Percentiles rank a stretch among this genome's conserved stretches.
These are phyloP conservation scores for Pararge aegeria DNA, from an alignment of 1,140 invertebrate genomes.

Conservation along the genomic window DNA sequence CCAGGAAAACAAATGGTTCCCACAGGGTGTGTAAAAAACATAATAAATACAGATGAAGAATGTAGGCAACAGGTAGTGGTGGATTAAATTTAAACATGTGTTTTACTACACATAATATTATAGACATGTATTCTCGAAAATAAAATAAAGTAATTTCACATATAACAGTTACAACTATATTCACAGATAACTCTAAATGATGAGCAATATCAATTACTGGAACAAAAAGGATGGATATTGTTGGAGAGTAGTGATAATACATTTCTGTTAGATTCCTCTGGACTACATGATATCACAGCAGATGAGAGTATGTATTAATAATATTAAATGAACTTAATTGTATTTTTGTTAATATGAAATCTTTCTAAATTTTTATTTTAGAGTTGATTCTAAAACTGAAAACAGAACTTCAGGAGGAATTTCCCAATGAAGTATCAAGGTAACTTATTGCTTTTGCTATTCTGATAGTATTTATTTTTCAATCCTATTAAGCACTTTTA, in stretches of 20 bases:
- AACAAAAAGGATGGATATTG: constrained; percentile 67
- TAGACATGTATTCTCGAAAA: too few species aligned
- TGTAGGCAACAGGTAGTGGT: too few species aligned
- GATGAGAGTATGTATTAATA: constrained; percentile 57
- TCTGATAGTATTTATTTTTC: not conserved
- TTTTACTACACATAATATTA: too few species aligned
- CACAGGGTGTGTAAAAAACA: too few species aligned
- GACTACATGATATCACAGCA: constrained; percentile 63
- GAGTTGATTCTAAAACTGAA: constrained; percentile 57
- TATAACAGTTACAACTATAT: too few species aligned
- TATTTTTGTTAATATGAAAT: not conserved
- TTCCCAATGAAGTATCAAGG: constrained; percentile 16
- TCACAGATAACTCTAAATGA: constrained; percentile 61
- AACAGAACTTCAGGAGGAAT: constrained; percentile 26
- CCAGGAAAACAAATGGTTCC: too few species aligned
- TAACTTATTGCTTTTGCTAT: constrained; percentile 2
- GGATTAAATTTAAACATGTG: too few species aligned
- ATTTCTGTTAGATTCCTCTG: constrained; percentile 58
- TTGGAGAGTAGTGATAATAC: constrained; percentile 62
- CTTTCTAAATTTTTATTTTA: constrained; percentile 26
- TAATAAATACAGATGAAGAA: too few species aligned
- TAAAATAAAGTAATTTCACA: too few species aligned
- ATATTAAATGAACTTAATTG: too few species aligned
- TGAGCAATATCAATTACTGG: constrained; percentile 59
- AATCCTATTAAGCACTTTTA: too few species aligned